Conservation (phyloP, 2,797 vertebrate species). For the Urophycis tenuis region DNA sequence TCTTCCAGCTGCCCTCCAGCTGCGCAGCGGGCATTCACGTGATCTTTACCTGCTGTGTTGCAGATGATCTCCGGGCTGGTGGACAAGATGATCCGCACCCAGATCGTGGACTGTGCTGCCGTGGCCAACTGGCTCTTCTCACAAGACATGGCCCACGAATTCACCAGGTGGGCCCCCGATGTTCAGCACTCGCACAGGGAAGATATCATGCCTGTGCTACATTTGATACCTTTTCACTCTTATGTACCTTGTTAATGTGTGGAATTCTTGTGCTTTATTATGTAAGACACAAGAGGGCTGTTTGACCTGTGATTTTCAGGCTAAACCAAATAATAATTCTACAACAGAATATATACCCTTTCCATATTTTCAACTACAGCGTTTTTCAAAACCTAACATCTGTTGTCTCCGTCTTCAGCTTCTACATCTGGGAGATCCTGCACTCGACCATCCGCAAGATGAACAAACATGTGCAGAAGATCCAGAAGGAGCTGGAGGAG, state of each 20-base stretch:
- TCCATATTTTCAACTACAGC: neutral
- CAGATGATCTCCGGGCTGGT: slow-evolving; percentile 96
- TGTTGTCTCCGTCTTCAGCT: slow-evolving; percentile 58
- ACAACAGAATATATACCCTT: neutral
- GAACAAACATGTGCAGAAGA: slow-evolving; percentile 98
- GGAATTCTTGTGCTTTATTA: neutral
- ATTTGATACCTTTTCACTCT: too few relatives aligned
- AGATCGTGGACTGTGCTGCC: slow-evolving; percentile 95
- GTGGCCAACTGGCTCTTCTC: slow-evolving; percentile 99
- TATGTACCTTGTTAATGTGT: too few relatives aligned
- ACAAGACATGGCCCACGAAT: slow-evolving; percentile 90
- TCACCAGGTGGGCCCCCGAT: slow-evolving; percentile 80
- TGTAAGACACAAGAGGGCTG: neutral
- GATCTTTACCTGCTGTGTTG: neutral
- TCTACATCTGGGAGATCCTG: slow-evolving; percentile 95
- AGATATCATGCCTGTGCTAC: too few relatives aligned
- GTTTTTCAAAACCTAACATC: too few relatives aligned
- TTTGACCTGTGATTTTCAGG: neutral
- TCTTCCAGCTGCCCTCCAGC: neutral
- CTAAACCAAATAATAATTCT: neutral
- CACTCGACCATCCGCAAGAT: slow-evolving; percentile 98
- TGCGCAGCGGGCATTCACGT: neutral
- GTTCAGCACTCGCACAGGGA: neutral
- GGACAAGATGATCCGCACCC: slow-evolving; percentile 96
- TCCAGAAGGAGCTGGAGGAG: slow-evolving; percentile 93